Conservation (phyloP, 2,797 vertebrate genomes). For the Potorous gilbertii region DNA sequence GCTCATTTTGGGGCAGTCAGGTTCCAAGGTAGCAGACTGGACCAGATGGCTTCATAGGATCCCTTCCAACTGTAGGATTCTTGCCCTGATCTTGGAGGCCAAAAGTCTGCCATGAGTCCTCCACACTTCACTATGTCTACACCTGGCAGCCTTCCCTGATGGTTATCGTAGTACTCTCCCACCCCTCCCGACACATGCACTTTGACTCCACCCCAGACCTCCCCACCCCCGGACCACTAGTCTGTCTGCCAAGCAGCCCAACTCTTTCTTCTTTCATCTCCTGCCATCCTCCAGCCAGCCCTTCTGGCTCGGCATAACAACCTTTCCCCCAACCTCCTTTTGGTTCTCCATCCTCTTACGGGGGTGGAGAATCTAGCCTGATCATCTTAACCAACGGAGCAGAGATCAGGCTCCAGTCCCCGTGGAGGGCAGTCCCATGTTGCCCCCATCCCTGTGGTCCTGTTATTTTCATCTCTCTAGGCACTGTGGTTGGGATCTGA, state of each 20-base stretch:
- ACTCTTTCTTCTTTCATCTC: conserved; percentile 67
- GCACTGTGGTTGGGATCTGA: not conserved
- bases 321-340: conserved; percentile 10
- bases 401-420: not conserved
- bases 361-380: not conserved
- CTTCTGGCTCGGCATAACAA: conserved; percentile 1
- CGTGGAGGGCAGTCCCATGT: not conserved
- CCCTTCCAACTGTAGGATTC: conserved; percentile 63
- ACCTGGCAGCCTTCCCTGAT: conserved; percentile 75
- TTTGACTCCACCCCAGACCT: conserved; percentile 53
- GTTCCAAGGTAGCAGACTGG: conserved; percentile 43
- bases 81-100: conserved; percentile 69
- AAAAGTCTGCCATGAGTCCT: conserved; percentile 64
- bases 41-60: conserved; percentile 76
- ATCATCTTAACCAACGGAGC: not conserved
- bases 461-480: not conserved
- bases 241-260: conserved; percentile 73
- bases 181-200: conserved; percentile 64
- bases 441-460: not conserved
- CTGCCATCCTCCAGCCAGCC: conserved; percentile 68
- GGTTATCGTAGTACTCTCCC: conserved; percentile 65
- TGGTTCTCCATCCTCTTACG: not conserved
- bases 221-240: conserved; percentile 64
- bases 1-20: conserved; percentile 34
- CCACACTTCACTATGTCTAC: conserved; percentile 67